Evolutionary conservation across 2,888 invertebrate genomes (phyloP).

Genomic region (Trachelus tabidus): DNA sequence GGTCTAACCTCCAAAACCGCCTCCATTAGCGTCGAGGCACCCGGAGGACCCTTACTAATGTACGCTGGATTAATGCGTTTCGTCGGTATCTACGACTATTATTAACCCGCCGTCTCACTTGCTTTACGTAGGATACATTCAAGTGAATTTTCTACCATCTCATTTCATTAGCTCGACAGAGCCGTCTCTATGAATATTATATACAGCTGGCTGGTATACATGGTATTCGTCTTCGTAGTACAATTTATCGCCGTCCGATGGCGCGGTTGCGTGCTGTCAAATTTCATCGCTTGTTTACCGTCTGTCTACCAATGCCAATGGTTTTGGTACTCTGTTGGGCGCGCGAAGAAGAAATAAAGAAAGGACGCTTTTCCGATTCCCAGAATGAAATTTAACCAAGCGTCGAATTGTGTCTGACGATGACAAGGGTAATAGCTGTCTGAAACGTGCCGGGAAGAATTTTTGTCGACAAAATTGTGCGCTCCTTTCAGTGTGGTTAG

Average conservation of each 20-base stretch:
- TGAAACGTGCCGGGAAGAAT: conserved; percentile 36
- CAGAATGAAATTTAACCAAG: conserved; percentile 9
- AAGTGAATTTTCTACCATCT: background rate
- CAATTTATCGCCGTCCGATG: no score
- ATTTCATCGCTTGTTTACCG: background rate
- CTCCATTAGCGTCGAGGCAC: conserved; percentile 35
- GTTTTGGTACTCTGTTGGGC: background rate
- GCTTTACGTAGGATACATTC: background rate
- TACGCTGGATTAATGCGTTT: conserved; percentile 23
- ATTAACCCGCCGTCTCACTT: background rate
- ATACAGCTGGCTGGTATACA: background rate
- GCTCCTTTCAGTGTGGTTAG: background rate
- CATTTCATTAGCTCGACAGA: background rate
- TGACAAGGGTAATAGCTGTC: conserved; percentile 44
- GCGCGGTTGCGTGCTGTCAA: background rate
- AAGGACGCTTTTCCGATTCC: background rate
- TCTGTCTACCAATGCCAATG: background rate
- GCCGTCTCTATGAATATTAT: background rate
- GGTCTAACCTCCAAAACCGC: conserved; percentile 37
- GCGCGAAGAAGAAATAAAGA: background rate
- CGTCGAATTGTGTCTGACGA: conserved; percentile 41
- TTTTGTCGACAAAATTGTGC: background rate
- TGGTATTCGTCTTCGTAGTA: no score
- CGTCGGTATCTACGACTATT: conserved; percentile 9
- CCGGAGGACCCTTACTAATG: conserved; percentile 17